A percentile compares a stretch with the other conserved stretches of the same genome.
phyloP scores from a whole-genome alignment of 2,888 invertebrate species.

The Trachelus stipa region DNA sequence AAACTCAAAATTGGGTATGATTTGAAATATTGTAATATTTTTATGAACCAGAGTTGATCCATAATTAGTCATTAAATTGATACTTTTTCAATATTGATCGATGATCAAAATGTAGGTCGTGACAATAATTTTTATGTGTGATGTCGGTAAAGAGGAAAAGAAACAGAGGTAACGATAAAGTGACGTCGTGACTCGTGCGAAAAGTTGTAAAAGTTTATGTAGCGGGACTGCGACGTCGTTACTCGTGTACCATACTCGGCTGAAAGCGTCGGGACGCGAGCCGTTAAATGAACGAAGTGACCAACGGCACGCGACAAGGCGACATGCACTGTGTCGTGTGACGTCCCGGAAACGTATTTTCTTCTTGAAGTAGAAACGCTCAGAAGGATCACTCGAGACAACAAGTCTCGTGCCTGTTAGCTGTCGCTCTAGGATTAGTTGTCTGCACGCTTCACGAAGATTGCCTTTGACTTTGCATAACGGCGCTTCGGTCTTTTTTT shows the following conservation, averaged over 20 bases:
- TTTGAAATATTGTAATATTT: neutral
- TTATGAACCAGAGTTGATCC: neutral
- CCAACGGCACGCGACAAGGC: conserved; percentile 33
- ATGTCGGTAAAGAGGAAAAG: neutral
- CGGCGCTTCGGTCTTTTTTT: neutral
- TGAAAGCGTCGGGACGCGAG: conserved; percentile 8
- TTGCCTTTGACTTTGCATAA: neutral
- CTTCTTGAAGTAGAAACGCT: neutral
- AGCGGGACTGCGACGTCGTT: conserved; percentile 24
- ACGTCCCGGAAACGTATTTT: conserved; percentile 27
- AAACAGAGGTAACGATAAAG: neutral
- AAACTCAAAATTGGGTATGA: neutral
- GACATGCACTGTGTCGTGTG: conserved; percentile 37
- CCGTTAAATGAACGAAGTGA: conserved; percentile 20
- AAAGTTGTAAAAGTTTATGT: neutral
- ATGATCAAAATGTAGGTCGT: neutral
- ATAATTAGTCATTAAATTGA: neutral
- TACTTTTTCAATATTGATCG: neutral
- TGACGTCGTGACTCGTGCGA: neutral
- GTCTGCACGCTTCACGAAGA: neutral
- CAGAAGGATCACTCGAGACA: neutral
- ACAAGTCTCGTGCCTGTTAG: neutral
- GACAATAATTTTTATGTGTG: neutral
- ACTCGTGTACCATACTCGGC: conserved; percentile 25
- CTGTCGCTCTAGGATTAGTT: neutral